Evolutionary conservation across 2,797 vertebrate species (phyloP), one percentile per base, ranked within the genome.

Genomic region (Benthosema pterotum): DNA sequence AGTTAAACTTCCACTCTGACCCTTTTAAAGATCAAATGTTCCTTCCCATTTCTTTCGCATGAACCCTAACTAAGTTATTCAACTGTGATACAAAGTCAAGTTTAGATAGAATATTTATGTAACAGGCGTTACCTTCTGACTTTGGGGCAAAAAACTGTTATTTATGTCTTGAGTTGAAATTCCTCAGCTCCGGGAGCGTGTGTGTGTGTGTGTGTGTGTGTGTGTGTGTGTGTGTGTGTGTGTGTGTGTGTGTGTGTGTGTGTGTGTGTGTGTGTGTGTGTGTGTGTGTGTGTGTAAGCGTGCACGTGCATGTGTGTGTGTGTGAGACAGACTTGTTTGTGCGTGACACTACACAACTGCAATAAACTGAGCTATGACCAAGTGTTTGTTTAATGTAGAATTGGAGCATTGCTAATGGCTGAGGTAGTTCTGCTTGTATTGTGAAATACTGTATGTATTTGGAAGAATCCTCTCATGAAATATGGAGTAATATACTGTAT

Each of bases 1-100:
- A 9, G 9, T 38, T 38, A 58, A 8, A 63, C 76, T 79, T 59
- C 42, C 72, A 80, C 52, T 52, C 58, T 69, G 78, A 83, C 86
- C 88, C 82, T 84, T 83, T 54, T 86, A 28, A 60, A 52, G 62
- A 77, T 79, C 58, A 67, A 77, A 75, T 46, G 83, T 88, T 83
- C 76, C 82, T 88, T 53, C 54, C 53, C 56, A 67, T 78, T 14
- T 42, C 70, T 80, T 51, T 64, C 69, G 67, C 71, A 50, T 57
- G 63, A 71, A 60, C 63, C 52, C 65, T 65, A 42, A 49, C 65
- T 43, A 9, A 38, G 11, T 38, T 8, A 38, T 38, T 38, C 7
- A 38, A 38, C 32, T 38, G 32, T 38, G 32, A 38, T 72, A 46
- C 79, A 61, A 47, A 43, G 48, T 17, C 61, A 38, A 53, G n/a